These are phyloP conservation scores for Ficedula albicollis DNA, from an alignment of 2,797 vertebrate species.

Conservation along the genomic window DNA sequence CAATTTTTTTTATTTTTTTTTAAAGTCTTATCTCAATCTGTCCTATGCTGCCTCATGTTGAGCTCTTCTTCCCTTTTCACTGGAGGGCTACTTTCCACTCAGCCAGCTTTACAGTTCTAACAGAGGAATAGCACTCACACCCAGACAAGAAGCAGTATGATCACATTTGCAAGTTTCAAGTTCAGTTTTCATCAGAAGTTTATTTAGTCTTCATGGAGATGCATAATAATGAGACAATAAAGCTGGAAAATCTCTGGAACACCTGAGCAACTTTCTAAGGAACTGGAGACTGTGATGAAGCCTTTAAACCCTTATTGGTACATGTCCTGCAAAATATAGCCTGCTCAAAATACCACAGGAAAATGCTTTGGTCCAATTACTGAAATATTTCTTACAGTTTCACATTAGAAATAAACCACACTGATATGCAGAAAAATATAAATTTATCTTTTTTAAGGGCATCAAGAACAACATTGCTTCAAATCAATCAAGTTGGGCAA, in stretches of 20 bases:
- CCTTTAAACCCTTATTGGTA: neutral
- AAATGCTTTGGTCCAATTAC: neutral
- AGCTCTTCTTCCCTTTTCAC: neutral
- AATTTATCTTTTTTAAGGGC: neutral
- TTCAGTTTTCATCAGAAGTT: slow-evolving; percentile 21
- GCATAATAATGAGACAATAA: slow-evolving; percentile 45
- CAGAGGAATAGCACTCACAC: neutral
- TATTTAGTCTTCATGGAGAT: slow-evolving; percentile 34
- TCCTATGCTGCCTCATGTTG: neutral
- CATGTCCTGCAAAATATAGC: neutral
- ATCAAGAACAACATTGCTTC: neutral
- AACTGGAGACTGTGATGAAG: neutral
- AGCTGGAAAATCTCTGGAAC: slow-evolving; percentile 47
- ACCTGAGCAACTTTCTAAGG: slow-evolving; percentile 7
- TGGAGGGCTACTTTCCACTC: neutral
- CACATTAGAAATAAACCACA: neutral
- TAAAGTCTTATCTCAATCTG: neutral
- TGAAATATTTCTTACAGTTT: neutral
- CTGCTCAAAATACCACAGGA: neutral
- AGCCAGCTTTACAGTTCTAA: neutral
- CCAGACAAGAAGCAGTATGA: neutral
- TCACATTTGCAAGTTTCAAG: neutral
- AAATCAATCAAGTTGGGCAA: neutral
- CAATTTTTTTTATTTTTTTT: neutral
- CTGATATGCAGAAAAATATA: neutral